These are phyloP conservation scores for Lutjanus erythropterus DNA, from an alignment of 2,113 vertebrate genomes.

Conservation along the genomic window DNA sequence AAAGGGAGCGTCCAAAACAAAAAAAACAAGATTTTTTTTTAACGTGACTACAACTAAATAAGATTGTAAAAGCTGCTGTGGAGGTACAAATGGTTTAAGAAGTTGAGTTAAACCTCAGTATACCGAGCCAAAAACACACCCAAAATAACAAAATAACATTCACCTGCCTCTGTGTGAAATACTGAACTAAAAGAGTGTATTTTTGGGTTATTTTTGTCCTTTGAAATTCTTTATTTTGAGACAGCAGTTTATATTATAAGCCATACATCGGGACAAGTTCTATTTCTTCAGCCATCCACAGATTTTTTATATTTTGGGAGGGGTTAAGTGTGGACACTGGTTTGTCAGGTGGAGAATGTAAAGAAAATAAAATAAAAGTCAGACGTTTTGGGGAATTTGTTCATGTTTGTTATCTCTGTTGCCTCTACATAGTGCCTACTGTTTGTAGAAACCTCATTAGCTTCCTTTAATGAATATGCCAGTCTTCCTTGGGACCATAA, in stretches of 20 bases:
- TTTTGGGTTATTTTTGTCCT: background rate
- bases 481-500: background rate
- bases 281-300: too few species aligned
- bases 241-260: too few species aligned
- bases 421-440: background rate
- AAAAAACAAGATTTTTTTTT: slow-evolving; percentile 4
- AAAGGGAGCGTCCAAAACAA: background rate
- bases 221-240: too few species aligned
- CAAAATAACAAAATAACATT: too few species aligned
- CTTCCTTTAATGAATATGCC: background rate
- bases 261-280: too few species aligned
- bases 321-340: too few species aligned
- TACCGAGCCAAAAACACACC: background rate
- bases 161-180: background rate
- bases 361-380: too few species aligned
- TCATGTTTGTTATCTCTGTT: background rate
- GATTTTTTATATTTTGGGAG: too few species aligned
- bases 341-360: too few species aligned
- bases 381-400: too few species aligned
- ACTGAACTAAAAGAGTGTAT: background rate
- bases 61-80: slow-evolving; percentile 47
- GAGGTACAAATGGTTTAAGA: slow-evolving; percentile 23
- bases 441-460: background rate
- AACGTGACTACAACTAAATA: background rate
- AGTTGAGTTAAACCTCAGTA: slow-evolving; percentile 17